Percentiles rank a stretch among this genome's conserved stretches.
These are phyloP conservation scores for Drosophila anceps DNA, from an alignment of 2,888 invertebrate species.

Conservation along the genomic window DNA sequence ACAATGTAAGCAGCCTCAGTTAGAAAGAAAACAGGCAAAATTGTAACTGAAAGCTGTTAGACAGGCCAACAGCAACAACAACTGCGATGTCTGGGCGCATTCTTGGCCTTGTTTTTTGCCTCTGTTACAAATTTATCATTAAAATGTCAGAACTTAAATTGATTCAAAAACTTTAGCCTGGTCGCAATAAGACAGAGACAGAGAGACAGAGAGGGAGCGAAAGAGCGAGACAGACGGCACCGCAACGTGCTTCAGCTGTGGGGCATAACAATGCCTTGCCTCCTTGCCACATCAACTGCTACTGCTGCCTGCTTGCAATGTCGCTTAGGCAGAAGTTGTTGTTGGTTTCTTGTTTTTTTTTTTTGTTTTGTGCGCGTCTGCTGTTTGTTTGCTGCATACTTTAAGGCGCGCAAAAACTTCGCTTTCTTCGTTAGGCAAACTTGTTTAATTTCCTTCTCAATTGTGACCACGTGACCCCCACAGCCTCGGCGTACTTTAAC, in stretches of 20 bases:
- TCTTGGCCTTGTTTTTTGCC: conserved; percentile 63
- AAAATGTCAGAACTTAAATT: conserved; percentile 81
- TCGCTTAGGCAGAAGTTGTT: conserved; percentile 58
- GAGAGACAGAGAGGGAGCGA: conserved; percentile 16
- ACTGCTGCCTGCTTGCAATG: conserved; percentile 42
- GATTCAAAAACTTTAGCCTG: conserved; percentile 75
- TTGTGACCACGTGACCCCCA: conserved; percentile 60
- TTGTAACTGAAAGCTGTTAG: conserved; percentile 23
- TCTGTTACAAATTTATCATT: conserved; percentile 79
- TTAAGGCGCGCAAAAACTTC: conserved; percentile 75
- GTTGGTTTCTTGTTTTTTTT: conserved; percentile 26
- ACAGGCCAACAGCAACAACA: conserved; percentile 27
- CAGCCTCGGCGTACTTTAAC: conserved; percentile 38
- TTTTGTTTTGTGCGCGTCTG: conserved; percentile 26
- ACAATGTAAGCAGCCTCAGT: conserved; percentile 27
- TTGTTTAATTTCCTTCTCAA: conserved; percentile 80
- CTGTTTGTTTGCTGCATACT: conserved; percentile 68
- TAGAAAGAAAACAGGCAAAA: conserved; percentile 18
- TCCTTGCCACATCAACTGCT: conserved; percentile 9
- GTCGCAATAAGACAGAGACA: too few relatives aligned
- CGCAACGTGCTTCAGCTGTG: conserved; percentile 22
- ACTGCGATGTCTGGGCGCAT: conserved; percentile 33
- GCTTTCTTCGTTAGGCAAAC: conserved; percentile 74
- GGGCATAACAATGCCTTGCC: conserved; percentile 47
- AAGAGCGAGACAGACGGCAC: conserved; percentile 8